Base-by-base conservation (phyloP, 2,888 invertebrate genomes). In the Xylocampa areola region DNA sequence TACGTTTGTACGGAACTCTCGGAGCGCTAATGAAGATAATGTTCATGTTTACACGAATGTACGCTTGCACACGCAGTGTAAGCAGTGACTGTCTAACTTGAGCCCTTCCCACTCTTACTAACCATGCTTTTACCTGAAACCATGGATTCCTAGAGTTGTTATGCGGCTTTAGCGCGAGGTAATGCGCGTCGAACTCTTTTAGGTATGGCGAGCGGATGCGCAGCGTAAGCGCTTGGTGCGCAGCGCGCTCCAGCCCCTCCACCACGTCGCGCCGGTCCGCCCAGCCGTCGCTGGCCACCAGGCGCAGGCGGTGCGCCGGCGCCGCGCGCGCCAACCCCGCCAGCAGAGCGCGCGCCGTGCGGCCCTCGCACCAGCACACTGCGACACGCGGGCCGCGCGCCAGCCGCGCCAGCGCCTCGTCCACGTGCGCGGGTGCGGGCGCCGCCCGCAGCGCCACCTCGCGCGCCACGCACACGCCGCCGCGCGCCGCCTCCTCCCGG, bases 341-440 rank as follows among this genome's bases (percentile, higher is more conserved):
- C 65, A 96, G 91, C 32, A 97, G 90, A 11, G 95, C 95, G 50
- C 95, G 88, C 59, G 97, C 95, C 1, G 97, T 96, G 69, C 83
- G 80, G 1, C 97, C 97, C 85, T 97, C 96, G 88, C 97, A 97
- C 94, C 97, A 97, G 85, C 97, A 97, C 13, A 97, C 95, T 47
- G 96, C 95, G 6, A 96, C 96, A 69, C 94, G 92, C 62, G 94
- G 89, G 25, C 86, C 72, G 33, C 43, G 53, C 48, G 70, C 65
- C 67, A 86, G 72, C 40, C 77, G 77, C 95, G 48, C 96, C 95
- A 97, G 75, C 63, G 80, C 84, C 48, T 78, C 80, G 51, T 73
- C 77, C 62, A 81, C 82, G 37, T 76, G 81, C 14, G 43, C 59
- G 23, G 63, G 54, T 11, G 61, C 19, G 8, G 82, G 82, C 51